Percentiles rank a stretch among this genome's conserved stretches.
Evolutionary conservation across 2,113 vertebrate genomes (phyloP).

Genomic region (Xenus cinereus): DNA sequence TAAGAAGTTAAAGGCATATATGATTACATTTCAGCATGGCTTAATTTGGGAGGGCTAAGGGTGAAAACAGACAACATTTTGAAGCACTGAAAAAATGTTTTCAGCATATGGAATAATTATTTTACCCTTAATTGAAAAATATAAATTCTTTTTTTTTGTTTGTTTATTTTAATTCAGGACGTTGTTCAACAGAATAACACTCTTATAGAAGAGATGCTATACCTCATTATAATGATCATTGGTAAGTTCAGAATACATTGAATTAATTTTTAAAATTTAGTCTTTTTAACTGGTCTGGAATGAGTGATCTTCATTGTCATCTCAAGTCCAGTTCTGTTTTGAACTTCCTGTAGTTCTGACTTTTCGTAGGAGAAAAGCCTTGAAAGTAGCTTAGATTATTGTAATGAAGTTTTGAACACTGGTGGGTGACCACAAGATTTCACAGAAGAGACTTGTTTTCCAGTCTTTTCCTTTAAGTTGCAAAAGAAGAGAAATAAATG

Average conservation of each 20-base stretch:
- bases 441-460: not conserved
- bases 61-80: not conserved
- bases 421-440: not conserved
- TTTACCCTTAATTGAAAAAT: not conserved
- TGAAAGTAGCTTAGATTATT: not conserved
- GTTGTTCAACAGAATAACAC: conserved; percentile 95
- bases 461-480: not conserved
- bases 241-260: conserved; percentile 79
- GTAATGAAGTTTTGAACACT: not conserved
- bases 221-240: conserved; percentile 94
- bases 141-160: not conserved
- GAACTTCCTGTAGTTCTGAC: not conserved
- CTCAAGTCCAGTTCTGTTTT: not conserved
- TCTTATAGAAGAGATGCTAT: conserved; percentile 97
- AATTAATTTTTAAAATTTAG: not conserved
- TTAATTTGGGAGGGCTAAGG: not conserved
- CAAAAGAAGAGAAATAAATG: not conserved
- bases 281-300: not conserved
- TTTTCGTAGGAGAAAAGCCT: not conserved
- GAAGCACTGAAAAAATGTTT: not conserved
- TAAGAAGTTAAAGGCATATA: not conserved
- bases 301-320: not conserved
- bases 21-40: not conserved
- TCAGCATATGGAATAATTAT: not conserved
- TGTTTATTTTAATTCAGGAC: conserved; percentile 78